Evolutionary conservation across 2,113 vertebrate species (phyloP).

Genomic region (Orcinus orca): DNA sequence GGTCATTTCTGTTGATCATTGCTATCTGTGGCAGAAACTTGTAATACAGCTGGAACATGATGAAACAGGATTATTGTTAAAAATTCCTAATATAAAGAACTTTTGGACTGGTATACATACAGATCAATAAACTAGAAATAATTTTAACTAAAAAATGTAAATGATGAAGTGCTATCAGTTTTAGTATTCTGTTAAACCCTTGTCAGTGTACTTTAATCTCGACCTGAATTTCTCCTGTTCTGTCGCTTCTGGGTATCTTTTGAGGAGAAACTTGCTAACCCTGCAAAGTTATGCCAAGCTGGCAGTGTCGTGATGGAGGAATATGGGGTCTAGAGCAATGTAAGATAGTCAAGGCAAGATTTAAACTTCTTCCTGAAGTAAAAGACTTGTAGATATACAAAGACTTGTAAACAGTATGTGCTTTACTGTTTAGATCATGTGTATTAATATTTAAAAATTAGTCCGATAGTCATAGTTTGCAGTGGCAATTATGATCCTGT

Average conservation of each 20-base stretch:
- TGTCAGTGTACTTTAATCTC: conserved; percentile 30
- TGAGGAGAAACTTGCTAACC: conserved; percentile 21
- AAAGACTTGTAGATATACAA: not conserved
- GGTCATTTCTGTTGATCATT: not conserved
- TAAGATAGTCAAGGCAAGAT: conserved; percentile 25
- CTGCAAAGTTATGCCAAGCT: not conserved
- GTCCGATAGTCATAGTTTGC: not conserved
- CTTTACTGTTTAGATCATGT: not conserved
- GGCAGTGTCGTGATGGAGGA: not conserved
- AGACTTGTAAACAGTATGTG: not conserved
- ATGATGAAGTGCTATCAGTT: conserved; percentile 10
- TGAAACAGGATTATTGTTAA: conserved; percentile 30
- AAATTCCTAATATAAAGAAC: conserved; percentile 21
- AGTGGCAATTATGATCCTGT: conserved; percentile 7
- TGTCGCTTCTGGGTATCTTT: conserved; percentile 49
- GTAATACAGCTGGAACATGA: not conserved
- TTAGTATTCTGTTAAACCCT: not conserved
- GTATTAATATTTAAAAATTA: conserved; percentile 34
- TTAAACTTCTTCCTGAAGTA: conserved; percentile 22
- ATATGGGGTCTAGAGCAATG: not conserved
- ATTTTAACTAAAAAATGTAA: conserved; percentile 45
- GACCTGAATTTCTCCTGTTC: not conserved
- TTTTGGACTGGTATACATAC: not conserved
- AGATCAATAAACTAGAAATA: conserved; percentile 14
- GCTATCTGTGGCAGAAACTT: not conserved